Conservation (phyloP, 53 echinoderm and acorn worm genomes). For the Antedon mediterranea region DNA sequence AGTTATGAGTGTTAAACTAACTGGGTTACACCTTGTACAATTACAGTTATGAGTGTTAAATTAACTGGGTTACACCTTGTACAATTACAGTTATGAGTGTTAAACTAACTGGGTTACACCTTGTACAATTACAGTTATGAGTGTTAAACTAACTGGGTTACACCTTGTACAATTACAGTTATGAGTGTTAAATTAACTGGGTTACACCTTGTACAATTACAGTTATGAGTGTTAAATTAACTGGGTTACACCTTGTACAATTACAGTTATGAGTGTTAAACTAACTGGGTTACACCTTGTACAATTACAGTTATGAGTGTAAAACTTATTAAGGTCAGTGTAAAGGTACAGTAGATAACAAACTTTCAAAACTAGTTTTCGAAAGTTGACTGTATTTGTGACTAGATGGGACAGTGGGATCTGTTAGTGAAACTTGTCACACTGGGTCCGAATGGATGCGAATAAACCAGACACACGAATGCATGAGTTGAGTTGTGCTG, state of each 20-base stretch:
- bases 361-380: background rate
- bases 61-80: too few relatives aligned
- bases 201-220: too few relatives aligned
- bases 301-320: background rate
- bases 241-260: too few relatives aligned
- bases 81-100: background rate
- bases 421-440: background rate
- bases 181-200: constrained; percentile 1
- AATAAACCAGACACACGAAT: constrained; percentile 11
- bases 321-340: constrained; percentile 12
- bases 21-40: too few relatives aligned
- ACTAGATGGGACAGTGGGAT: background rate
- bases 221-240: background rate
- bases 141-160: constrained; percentile 2
- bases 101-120: too few relatives aligned
- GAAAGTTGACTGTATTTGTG: background rate
- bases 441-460: constrained; percentile 10
- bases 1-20: background rate
- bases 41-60: background rate
- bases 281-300: background rate
- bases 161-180: too few relatives aligned
- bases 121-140: too few relatives aligned
- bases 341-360: constrained; percentile 23
- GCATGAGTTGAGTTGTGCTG: constrained; percentile 3
- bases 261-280: background rate